These are phyloP conservation scores for Dinomys branickii DNA, from an alignment of 2,113 vertebrate genomes.

Conservation along the genomic window DNA sequence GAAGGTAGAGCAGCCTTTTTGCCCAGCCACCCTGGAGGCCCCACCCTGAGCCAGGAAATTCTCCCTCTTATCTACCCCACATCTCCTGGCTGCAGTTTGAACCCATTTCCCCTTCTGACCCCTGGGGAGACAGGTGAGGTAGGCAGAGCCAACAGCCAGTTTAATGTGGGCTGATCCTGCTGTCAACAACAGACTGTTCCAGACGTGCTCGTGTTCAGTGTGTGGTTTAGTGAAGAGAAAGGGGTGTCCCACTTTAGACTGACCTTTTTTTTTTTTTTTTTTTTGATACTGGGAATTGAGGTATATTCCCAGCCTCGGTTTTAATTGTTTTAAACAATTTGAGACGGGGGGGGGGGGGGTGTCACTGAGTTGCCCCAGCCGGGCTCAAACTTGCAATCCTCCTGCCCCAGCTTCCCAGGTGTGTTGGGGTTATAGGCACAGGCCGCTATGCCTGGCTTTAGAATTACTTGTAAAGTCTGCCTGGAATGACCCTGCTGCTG, in stretches of 20 bases:
- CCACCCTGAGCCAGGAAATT: not conserved
- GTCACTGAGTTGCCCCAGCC: not conserved
- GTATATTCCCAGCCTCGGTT: not conserved
- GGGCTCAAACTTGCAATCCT: not conserved
- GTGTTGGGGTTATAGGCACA: not conserved
- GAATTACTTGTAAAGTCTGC: not conserved
- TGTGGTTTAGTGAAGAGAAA: not conserved
- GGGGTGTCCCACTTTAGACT: not conserved
- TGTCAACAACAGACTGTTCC: not conserved
- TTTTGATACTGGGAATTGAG: not conserved
- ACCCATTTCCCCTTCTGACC: not conserved
- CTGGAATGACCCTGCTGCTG: slow-evolving; percentile 53
- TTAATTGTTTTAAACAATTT: not conserved
- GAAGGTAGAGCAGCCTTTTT: not conserved
- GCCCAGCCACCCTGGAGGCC: not conserved
- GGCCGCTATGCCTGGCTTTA: not conserved
- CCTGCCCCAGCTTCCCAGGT: not conserved
- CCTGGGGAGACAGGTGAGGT: not conserved
- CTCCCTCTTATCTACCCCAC: not conserved
- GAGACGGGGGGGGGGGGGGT: not conserved
- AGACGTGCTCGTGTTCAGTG: accelerated
- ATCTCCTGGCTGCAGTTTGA: not conserved
- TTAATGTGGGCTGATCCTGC: accelerated
- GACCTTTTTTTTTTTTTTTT: not conserved
- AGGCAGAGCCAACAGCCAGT: not conserved